Evolutionary conservation across 2,113 vertebrate genomes (phyloP).

Genomic region (Emydura subglobosa): DNA sequence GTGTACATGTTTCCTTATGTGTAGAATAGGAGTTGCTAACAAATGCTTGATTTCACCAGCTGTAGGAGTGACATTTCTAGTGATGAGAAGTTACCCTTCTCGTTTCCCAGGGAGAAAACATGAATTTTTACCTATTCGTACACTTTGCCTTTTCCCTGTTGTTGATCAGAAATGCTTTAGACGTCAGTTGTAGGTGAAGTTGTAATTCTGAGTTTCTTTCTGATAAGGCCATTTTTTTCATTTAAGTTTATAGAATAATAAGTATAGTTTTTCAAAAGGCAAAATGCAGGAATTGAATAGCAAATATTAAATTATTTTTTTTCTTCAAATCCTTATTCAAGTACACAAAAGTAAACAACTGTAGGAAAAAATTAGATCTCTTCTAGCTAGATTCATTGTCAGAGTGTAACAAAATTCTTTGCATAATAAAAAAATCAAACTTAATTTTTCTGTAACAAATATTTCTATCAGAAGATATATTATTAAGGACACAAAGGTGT

Average conservation of each 20-base stretch:
- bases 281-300: not conserved
- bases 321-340: not conserved
- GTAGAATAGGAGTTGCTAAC: not conserved
- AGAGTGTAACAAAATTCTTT: not conserved
- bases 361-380: too few relatives aligned
- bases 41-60: not conserved
- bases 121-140: not conserved
- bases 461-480: not conserved
- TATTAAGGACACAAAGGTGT: not conserved
- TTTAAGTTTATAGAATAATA: not conserved
- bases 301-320: not conserved
- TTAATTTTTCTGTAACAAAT: too few relatives aligned
- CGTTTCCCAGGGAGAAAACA: not conserved
- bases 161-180: not conserved
- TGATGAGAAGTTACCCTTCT: not conserved
- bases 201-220: not conserved
- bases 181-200: not conserved
- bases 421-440: not conserved
- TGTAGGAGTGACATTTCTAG: not conserved
- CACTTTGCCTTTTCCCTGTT: not conserved
- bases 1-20: not conserved
- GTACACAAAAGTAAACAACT: not conserved
- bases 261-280: not conserved
- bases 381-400: not conserved
- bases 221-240: not conserved